phyloP scores from a whole-genome alignment of 2,797 vertebrate genomes.

The Circus cinereus region DNA sequence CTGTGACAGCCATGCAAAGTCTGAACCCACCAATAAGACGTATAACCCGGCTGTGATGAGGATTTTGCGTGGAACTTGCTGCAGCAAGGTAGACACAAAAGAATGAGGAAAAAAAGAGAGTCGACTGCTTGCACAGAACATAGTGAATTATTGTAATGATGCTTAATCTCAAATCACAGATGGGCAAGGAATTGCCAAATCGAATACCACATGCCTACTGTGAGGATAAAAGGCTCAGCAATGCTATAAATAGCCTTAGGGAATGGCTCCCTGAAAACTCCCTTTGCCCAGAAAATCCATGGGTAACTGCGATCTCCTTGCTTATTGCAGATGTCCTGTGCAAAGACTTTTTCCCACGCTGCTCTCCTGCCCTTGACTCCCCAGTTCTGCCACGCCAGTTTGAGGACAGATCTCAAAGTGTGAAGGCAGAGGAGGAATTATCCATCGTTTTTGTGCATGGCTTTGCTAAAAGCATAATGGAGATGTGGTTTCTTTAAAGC shows the following conservation, averaged over 20 bases:
- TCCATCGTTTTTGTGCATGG: rapidly evolving
- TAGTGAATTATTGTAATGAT: not conserved
- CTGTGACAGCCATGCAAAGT: not conserved
- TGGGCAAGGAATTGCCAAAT: not conserved
- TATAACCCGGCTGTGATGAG: not conserved
- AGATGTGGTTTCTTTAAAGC: not conserved
- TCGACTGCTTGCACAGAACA: not conserved
- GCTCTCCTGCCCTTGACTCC: not conserved
- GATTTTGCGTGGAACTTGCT: not conserved
- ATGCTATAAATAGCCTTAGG: not conserved
- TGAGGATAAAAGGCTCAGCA: not conserved
- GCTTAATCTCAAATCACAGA: not conserved
- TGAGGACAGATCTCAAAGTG: not conserved
- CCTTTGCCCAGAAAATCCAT: not conserved
- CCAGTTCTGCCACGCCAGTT: rapidly evolving
- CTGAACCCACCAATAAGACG: not conserved
- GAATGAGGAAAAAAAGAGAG: not conserved
- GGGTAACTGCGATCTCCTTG: not conserved
- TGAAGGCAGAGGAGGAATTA: not conserved
- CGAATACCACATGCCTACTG: not conserved
- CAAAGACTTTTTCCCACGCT: not conserved
- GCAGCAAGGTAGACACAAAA: not conserved
- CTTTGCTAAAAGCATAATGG: not conserved
- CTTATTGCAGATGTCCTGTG: not conserved
- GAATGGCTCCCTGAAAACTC: not conserved